Evolutionary conservation across 2,113 vertebrate genomes (phyloP).

Genomic region (Pica pica): DNA sequence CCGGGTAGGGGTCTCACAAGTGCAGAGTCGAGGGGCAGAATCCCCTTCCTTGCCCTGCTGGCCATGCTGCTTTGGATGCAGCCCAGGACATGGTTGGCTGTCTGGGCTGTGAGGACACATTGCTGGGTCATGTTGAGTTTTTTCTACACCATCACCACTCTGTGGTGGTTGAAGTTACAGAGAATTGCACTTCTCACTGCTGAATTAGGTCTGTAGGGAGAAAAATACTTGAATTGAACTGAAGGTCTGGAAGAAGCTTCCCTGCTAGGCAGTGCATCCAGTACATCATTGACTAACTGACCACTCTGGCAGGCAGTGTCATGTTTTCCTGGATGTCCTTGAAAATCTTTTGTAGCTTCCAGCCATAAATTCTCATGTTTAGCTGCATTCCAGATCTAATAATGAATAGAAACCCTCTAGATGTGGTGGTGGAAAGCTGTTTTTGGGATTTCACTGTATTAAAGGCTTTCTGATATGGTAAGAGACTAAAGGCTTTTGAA

Average conservation of each 20-base stretch:
- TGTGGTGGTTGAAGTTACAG: not conserved
- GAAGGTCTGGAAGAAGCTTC: not conserved
- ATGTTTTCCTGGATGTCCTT: conserved; percentile 45
- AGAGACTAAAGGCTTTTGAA: not conserved
- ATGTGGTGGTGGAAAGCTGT: not conserved
- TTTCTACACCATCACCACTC: not conserved
- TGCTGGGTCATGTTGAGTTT: not conserved
- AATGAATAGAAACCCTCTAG: not conserved
- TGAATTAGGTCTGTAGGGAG: not conserved
- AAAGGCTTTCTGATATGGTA: not conserved
- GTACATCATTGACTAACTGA: not conserved
- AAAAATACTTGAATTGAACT: not conserved
- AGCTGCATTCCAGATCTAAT: conserved; percentile 25
- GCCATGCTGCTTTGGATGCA: not conserved
- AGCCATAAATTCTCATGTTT: conserved; percentile 11
- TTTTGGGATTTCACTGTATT: not conserved
- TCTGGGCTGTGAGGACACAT: not conserved
- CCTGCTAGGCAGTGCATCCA: not conserved
- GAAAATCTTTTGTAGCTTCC: conserved; percentile 16
- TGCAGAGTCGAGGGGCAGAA: not conserved
- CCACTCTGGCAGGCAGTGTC: not conserved
- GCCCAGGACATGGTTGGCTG: not conserved
- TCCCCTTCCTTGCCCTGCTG: not conserved
- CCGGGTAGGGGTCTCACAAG: not conserved
- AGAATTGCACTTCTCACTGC: not conserved